Evolutionary conservation across 2,888 invertebrate genomes (phyloP), one percentile per base, ranked within the genome.

Genomic region (Trachelus tabidus): DNA sequence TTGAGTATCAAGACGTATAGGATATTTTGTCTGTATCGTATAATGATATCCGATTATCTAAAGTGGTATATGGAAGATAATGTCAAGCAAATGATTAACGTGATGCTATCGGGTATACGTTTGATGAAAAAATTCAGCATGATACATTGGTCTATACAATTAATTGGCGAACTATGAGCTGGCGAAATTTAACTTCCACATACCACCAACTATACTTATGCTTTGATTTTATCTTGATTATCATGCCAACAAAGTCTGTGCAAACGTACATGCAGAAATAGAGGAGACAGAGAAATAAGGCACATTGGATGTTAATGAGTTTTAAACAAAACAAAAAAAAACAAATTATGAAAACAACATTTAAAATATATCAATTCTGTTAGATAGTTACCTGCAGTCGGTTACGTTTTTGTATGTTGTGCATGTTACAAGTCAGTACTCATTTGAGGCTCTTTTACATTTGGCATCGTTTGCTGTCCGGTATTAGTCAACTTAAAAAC

Each of bases 401-500:
- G 90, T 89, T 90, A 88, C 87, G 87, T 87, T 89, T 87, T 89
- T 90, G 88, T 90, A 87, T 88, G 89, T 90, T 89, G 90, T 90
- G 87, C 90, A 87, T 90, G 86, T 91, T 91, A 91, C 90, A 90
- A 91, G 88, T 90, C 91, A 90, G 90, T 90, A 90, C 90, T 89
- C 88, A 89, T 90, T 88, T 90, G 90, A 87, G 89, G 88, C 89
- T 90, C 90, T 91, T 90, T 90, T 87, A 90, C 88, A 87, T 87
- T 90, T 89, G 89, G 88, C 90, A 88, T 88, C 89, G 88, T 86
- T 85, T 89, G 89, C 87, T 89, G 90, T 89, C 90, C 90, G 87
- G 89, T 90, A 91, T 90, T 90, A 91, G 90, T 90, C 90, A 91
- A 91, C 90, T 91, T 91, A 91, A 90, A 91, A 90, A 83, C 33